Evolutionary conservation across 2,888 invertebrate genomes (phyloP).

Genomic region (Taphrorychus bicolor): DNA sequence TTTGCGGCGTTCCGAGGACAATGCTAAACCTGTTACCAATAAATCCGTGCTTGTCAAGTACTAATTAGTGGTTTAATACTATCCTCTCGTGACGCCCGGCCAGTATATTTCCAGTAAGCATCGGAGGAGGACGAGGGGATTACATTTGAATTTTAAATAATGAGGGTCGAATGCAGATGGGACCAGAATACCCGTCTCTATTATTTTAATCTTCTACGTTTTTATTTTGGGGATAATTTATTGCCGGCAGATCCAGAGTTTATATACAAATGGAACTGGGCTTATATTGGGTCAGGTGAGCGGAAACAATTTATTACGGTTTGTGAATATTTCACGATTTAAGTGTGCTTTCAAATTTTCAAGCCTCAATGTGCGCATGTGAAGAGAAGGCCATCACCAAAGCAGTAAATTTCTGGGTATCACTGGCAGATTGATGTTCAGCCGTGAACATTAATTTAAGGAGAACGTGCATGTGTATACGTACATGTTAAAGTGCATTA

Average conservation of each 20-base stretch:
- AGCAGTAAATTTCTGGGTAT: background rate
- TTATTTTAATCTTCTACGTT: constrained; percentile 7
- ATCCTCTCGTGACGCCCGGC: constrained; percentile 29
- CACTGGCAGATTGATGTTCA: background rate
- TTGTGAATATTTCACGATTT: background rate
- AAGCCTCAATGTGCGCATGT: background rate
- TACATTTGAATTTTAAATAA: constrained; percentile 24
- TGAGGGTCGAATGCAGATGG: constrained; percentile 12
- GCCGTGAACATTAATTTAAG: background rate
- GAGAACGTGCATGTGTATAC: background rate
- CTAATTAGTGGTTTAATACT: constrained; percentile 38
- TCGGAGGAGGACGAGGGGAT: constrained; percentile 6
- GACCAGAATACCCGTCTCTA: constrained; percentile 7
- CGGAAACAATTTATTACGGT: background rate
- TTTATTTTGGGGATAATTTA: constrained; percentile 4
- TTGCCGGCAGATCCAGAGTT: background rate
- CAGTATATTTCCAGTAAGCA: constrained; percentile 32
- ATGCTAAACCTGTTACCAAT: constrained; percentile 36
- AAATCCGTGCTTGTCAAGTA: constrained; percentile 39
- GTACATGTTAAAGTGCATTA: constrained; percentile 1
- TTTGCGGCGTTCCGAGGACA: constrained; percentile 38
- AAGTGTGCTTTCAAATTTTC: background rate
- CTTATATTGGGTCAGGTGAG: background rate
- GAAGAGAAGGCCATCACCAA: background rate
- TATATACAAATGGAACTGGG: background rate